Evolutionary conservation across 2,113 vertebrate species (phyloP).

Genomic region (Hemiprocne comata): DNA sequence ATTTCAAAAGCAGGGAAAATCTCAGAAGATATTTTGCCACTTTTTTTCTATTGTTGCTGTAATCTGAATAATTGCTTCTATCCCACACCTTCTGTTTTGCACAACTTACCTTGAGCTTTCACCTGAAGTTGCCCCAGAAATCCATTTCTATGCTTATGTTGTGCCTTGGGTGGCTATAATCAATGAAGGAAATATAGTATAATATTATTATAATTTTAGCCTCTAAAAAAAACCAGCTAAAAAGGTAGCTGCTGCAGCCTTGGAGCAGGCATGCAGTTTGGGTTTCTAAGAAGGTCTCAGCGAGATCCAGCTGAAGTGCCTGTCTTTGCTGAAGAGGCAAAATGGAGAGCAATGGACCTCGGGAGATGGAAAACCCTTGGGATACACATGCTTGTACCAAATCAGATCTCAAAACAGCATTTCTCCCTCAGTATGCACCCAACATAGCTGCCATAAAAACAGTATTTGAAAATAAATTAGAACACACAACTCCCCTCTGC

Average conservation of each 20-base stretch:
- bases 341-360: neutral
- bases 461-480: accelerated
- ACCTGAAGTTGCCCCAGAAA: neutral
- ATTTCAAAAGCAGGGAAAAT: neutral
- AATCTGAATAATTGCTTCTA: neutral
- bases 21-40: neutral
- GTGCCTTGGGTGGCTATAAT: no score
- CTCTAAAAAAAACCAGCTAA: neutral
- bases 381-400: neutral
- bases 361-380: neutral
- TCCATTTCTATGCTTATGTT: no score
- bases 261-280: neutral
- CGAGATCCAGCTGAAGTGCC: neutral
- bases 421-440: neutral
- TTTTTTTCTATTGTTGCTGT: neutral
- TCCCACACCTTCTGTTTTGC: neutral
- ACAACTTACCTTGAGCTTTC: neutral
- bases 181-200: no score
- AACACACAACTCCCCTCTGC: neutral
- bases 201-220: neutral
- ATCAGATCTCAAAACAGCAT: neutral
- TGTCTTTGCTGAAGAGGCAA: neutral
- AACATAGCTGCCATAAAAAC: neutral
- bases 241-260: neutral
- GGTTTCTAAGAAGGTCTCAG: neutral